Percentiles rank a stretch among this genome's conserved stretches.
phyloP scores from a whole-genome alignment of 2,888 invertebrate species.

The Noctuana brunneofusca region DNA sequence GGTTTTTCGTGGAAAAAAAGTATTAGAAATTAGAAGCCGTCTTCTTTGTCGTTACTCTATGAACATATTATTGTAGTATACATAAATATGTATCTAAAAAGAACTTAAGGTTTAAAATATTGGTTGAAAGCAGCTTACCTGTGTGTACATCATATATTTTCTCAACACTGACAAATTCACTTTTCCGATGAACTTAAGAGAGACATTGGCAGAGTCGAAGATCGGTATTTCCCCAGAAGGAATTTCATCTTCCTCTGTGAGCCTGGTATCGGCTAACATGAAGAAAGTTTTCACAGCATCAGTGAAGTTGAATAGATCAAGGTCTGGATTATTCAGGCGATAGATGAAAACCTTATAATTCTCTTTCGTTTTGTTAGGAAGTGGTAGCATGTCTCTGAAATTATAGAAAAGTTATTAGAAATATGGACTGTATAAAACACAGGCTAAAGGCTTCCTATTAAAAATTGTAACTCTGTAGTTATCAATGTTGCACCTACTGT shows the following conservation, averaged over 20 bases:
- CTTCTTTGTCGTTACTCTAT: no score
- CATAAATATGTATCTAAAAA: no score
- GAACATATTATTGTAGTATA: no score
- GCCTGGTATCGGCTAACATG: conserved; percentile 87
- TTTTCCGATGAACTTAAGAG: conserved; percentile 85
- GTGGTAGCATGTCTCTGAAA: conserved; percentile 85
- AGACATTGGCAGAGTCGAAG: conserved; percentile 86
- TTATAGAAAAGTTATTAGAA: background rate
- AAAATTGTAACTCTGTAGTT: no score
- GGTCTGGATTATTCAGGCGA: conserved; percentile 83
- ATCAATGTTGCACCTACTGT: no score
- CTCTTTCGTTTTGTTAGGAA: conserved; percentile 85
- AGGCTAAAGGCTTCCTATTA: no score
- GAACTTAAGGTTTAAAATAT: no score
- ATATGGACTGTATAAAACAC: no score
- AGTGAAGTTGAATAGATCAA: conserved; percentile 85
- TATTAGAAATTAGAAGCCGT: no score
- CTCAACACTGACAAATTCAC: conserved; percentile 84
- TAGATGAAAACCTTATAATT: conserved; percentile 87
- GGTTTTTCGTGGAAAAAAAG: no score
- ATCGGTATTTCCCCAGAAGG: conserved; percentile 87
- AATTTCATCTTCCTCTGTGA: conserved; percentile 83
- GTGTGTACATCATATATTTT: conserved; percentile 88
- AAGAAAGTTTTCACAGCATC: conserved; percentile 87
- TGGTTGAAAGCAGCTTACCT: conserved; percentile 68